Evolutionary conservation across 30 jellyfish, hydroid and myxozoan species (phyloP).

Genomic region (Aurelia coerulea): DNA sequence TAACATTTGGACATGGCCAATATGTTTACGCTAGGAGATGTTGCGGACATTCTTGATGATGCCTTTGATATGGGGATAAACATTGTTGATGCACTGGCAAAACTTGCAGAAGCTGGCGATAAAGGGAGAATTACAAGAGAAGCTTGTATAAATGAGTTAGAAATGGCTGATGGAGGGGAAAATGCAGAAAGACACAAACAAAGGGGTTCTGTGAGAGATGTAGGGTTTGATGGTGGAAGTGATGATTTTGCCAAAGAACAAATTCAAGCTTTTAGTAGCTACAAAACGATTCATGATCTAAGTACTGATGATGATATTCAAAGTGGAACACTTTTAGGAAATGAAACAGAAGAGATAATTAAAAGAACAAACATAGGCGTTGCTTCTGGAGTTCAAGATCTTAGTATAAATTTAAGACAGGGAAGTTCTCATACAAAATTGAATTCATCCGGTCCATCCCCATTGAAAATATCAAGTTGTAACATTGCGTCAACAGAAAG

Average conservation of each 20-base stretch:
- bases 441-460: slow-evolving; percentile 10
- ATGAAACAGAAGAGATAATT: neutral
- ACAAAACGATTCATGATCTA: neutral
- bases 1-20: neutral
- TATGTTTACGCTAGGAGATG: slow-evolving; percentile 99
- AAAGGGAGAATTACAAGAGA: slow-evolving; percentile 68
- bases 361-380: neutral
- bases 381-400: neutral
- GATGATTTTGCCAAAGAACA: neutral
- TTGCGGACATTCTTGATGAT: slow-evolving; percentile 94
- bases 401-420: neutral
- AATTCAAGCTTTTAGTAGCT: neutral
- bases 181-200: neutral
- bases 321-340: neutral
- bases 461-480: slow-evolving; percentile 34
- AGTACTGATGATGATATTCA: neutral
- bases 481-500: neutral
- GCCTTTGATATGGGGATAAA: slow-evolving; percentile 96
- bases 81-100: slow-evolving; percentile 88
- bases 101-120: slow-evolving; percentile 92
- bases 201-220: neutral
- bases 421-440: neutral
- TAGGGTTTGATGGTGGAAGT: neutral
- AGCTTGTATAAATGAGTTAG: slow-evolving; percentile 56
- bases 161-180: slow-evolving; percentile 20